Conservation (phyloP, 2,888 invertebrate species). For the Ischnus inquisitorius region DNA sequence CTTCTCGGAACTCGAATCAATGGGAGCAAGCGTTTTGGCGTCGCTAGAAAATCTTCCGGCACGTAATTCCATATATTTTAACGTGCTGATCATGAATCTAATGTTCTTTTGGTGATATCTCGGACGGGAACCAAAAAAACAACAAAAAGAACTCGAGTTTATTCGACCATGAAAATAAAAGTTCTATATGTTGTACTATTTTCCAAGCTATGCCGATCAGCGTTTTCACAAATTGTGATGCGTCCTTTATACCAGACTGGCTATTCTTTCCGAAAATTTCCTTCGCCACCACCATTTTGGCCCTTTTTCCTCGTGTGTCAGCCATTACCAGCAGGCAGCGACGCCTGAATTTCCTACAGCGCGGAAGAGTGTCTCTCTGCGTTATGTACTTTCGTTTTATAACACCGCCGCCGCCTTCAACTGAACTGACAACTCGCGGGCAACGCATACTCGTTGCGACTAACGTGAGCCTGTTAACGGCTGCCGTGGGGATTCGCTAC, state of each 20-base stretch:
- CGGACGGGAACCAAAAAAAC: too few relatives aligned
- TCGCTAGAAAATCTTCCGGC: too few relatives aligned
- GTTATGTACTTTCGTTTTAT: constrained; percentile 55
- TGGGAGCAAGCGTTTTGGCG: too few relatives aligned
- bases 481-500: constrained; percentile 36
- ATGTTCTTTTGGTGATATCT: too few relatives aligned
- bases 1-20: too few relatives aligned
- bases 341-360: constrained; percentile 29
- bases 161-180: background rate
- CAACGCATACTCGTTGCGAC: constrained; percentile 40
- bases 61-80: too few relatives aligned
- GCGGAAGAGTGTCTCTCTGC: constrained; percentile 12
- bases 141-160: background rate
- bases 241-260: background rate
- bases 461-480: constrained; percentile 56
- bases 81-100: too few relatives aligned
- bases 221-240: background rate
- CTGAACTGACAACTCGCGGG: constrained; percentile 46
- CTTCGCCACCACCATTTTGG: background rate
- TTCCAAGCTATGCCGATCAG: background rate
- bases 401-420: constrained; percentile 29
- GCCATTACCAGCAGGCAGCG: constrained; percentile 7
- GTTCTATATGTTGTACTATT: background rate
- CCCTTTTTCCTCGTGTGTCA: constrained; percentile 13
- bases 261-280: too few relatives aligned